Percentiles rank a stretch among this genome's conserved stretches.
These are phyloP conservation scores for Tholera decimalis DNA, from an alignment of 2,888 invertebrate species.

Conservation along the genomic window DNA sequence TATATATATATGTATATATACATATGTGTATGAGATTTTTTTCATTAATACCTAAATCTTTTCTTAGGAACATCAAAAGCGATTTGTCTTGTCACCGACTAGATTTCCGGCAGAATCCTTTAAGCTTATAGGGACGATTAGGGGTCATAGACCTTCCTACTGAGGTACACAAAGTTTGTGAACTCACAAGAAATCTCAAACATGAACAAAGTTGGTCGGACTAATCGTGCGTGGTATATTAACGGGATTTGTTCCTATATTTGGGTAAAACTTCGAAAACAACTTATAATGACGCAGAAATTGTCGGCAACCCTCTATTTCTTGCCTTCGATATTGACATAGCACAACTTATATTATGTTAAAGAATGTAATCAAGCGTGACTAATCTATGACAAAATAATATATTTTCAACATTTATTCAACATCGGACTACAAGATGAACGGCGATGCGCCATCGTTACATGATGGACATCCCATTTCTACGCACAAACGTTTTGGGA, in stretches of 20 bases:
- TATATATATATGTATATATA: too few relatives aligned
- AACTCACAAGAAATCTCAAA: constrained; percentile 19
- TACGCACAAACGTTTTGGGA: too few relatives aligned
- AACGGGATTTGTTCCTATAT: neutral
- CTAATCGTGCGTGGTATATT: constrained; percentile 5
- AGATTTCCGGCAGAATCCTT: constrained; percentile 8
- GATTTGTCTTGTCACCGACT: constrained; percentile 11
- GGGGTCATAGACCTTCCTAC: constrained; percentile 19
- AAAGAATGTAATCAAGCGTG: too few relatives aligned
- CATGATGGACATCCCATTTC: too few relatives aligned
- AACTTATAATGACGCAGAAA: neutral
- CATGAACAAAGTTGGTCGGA: constrained; percentile 17
- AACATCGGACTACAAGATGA: too few relatives aligned
- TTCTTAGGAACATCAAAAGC: constrained; percentile 11
- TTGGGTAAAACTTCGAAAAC: constrained; percentile 22
- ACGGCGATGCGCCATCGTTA: too few relatives aligned
- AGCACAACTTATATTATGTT: neutral
- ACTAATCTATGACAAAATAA: too few relatives aligned
- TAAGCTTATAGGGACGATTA: neutral
- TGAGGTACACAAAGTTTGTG: constrained; percentile 1
- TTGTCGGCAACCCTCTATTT: neutral
- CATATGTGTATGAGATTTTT: too few relatives aligned
- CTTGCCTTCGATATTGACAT: neutral
- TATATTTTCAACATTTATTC: too few relatives aligned
- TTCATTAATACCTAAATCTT: constrained; percentile 15